phyloP scores from a whole-genome alignment of 2,888 invertebrate genomes.

The Seira ritae region DNA sequence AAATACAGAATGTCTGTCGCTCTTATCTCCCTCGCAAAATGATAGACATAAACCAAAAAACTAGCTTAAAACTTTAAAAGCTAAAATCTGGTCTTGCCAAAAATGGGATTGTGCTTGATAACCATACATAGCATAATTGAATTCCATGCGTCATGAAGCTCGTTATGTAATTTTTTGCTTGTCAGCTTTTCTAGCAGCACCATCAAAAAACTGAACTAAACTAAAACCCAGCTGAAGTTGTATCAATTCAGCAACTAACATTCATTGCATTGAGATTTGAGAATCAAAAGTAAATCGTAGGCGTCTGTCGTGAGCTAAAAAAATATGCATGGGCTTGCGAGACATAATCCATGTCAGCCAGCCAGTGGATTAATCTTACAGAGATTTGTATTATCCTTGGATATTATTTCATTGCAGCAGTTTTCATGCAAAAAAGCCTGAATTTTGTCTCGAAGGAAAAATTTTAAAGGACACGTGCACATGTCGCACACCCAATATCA shows the following conservation, averaged over 20 bases:
- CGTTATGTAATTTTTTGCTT: slow-evolving; percentile 32
- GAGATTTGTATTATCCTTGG: no score
- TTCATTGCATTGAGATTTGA: no score
- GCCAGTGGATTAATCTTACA: no score
- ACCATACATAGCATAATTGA: slow-evolving; percentile 50
- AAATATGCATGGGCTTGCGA: neutral
- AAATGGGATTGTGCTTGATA: slow-evolving; percentile 40
- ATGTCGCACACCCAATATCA: neutral
- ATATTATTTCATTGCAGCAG: no score
- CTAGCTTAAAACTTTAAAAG: slow-evolving; percentile 18
- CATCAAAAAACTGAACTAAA: no score
- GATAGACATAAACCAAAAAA: neutral
- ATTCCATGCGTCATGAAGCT: slow-evolving; percentile 42
- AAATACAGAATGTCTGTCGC: neutral
- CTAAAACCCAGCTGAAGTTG: no score
- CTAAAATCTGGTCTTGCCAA: slow-evolving; percentile 39
- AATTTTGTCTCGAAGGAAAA: no score
- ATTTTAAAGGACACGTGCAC: no score
- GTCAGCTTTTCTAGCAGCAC: slow-evolving; percentile 20
- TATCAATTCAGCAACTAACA: no score
- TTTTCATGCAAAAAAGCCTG: no score
- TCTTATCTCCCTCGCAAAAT: neutral
- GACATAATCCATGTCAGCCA: neutral
- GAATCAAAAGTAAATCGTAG: neutral
- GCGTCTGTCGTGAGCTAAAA: neutral